phyloP scores from a whole-genome alignment of 2,888 invertebrate genomes.

The Charanyca ferruginea region DNA sequence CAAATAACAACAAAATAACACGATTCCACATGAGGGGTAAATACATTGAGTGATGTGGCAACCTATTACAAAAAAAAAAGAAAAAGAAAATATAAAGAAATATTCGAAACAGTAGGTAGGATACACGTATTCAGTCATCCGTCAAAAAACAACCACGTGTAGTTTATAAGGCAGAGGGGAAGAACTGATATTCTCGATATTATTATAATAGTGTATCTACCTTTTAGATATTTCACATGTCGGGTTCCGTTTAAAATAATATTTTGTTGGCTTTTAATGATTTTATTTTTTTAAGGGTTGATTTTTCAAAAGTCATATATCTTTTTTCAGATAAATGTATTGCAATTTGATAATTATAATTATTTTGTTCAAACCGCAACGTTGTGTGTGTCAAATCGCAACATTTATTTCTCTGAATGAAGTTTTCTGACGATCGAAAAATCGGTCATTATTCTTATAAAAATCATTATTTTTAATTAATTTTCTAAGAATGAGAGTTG shows the following conservation, averaged over 20 bases:
- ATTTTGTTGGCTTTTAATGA: too few relatives aligned
- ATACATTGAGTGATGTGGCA: constrained; percentile 29
- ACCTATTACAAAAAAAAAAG: constrained; percentile 17
- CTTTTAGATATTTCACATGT: constrained; percentile 11
- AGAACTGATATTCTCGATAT: constrained; percentile 59
- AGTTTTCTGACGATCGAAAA: too few relatives aligned
- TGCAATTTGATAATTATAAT: too few relatives aligned
- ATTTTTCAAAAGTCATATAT: too few relatives aligned
- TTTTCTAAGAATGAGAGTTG: too few relatives aligned
- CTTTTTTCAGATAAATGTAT: too few relatives aligned
- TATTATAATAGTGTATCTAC: constrained; percentile 45
- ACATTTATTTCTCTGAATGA: too few relatives aligned
- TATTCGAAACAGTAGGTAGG: constrained; percentile 12
- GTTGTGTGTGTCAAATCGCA: too few relatives aligned
- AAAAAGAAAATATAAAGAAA: constrained; percentile 3
- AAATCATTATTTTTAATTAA: too few relatives aligned
- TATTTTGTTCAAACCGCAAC: too few relatives aligned
- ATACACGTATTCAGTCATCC: constrained; percentile 77
- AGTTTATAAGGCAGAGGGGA: constrained; percentile 74
- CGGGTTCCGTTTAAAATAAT: constrained; percentile 50
- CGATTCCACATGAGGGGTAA: constrained; percentile 23
- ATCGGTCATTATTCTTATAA: too few relatives aligned
- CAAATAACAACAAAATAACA: constrained; percentile 22
- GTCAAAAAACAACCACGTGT: constrained; percentile 84
- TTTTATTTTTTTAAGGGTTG: neutral